A percentile compares a stretch with the other conserved stretches of the same genome.
Conservation (phyloP, 2,797 vertebrate genomes). For the Lates japonicus region DNA sequence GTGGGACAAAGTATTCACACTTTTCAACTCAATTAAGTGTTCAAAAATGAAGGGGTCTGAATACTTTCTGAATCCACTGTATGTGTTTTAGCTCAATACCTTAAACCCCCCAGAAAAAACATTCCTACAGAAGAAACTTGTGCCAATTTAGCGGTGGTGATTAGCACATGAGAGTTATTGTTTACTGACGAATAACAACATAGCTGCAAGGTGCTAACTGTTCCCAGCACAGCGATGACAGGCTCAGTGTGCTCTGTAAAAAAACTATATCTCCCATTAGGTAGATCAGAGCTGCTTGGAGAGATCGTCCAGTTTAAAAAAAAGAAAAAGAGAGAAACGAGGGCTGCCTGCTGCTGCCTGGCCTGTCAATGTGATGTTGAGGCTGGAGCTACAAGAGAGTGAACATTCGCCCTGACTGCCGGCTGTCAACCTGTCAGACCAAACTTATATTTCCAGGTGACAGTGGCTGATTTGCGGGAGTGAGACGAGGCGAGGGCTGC, state of each 20-base stretch:
- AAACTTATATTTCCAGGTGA: slow-evolving; percentile 69
- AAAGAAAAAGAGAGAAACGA: not conserved
- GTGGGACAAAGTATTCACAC: not conserved
- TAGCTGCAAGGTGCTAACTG: slow-evolving; percentile 8
- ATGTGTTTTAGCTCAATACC: not conserved
- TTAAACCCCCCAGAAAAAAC: not conserved
- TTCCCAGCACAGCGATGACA: slow-evolving; percentile 13
- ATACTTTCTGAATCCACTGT: not conserved
- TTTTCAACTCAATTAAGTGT: not conserved
- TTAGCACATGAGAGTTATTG: slow-evolving; percentile 4
- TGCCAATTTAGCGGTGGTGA: not conserved
- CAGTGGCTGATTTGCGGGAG: slow-evolving; percentile 53
- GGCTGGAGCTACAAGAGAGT: slow-evolving; percentile 45
- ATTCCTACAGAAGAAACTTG: not conserved
- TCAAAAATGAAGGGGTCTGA: not conserved
- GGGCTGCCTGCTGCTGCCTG: slow-evolving; percentile 40
- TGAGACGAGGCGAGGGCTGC: slow-evolving; percentile 25
- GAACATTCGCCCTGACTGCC: slow-evolving; percentile 61
- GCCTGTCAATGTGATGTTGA: slow-evolving; percentile 57
- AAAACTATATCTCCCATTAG: slow-evolving; percentile 11
- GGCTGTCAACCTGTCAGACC: slow-evolving; percentile 71
- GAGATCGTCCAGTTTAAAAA: slow-evolving; percentile 26
- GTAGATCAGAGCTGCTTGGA: slow-evolving; percentile 33
- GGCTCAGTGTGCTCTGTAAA: slow-evolving; percentile 2
- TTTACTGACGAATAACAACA: slow-evolving; percentile 20